A percentile compares a stretch with the other conserved stretches of the same genome.
Conservation (phyloP, 2,888 invertebrate species). For the Dorcus parallelipipedus region DNA sequence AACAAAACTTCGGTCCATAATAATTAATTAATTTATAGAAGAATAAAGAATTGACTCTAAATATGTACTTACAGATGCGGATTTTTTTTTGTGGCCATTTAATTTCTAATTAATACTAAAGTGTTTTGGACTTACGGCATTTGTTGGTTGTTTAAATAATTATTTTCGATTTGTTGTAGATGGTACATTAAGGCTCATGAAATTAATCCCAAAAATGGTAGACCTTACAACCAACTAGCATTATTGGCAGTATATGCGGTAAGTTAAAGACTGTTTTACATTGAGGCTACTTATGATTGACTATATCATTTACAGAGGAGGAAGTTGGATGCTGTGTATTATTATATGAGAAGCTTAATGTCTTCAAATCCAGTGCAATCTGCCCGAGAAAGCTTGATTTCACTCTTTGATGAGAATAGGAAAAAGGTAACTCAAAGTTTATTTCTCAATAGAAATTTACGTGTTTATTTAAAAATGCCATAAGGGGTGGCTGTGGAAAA, state of each 20-base stretch:
- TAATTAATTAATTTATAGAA: too few species aligned
- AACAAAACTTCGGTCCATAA: too few species aligned
- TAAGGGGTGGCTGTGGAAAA: too few species aligned
- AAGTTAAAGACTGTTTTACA: conserved; percentile 42
- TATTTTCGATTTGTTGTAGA: conserved; percentile 41
- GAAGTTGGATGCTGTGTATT: conserved; percentile 94
- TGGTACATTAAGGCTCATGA: conserved; percentile 94
- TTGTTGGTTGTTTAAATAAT: not conserved
- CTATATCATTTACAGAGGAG: conserved; percentile 63
- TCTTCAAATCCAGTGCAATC: conserved; percentile 91
- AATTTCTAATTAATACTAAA: too few species aligned
- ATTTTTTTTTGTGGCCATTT: not conserved
- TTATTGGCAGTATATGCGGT: conserved; percentile 81
- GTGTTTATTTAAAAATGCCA: too few species aligned
- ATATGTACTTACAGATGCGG: too few species aligned
- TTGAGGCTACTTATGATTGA: not conserved
- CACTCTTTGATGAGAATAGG: conserved; percentile 88
- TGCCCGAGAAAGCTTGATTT: conserved; percentile 83
- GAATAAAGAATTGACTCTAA: not conserved
- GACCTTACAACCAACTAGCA: conserved; percentile 93
- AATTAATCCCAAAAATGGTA: conserved; percentile 91
- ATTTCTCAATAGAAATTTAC: too few species aligned
- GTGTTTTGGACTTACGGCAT: too few species aligned
- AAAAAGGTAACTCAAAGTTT: conserved; percentile 65
- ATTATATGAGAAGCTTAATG: conserved; percentile 92